Evolutionary conservation across 2,797 vertebrate genomes (phyloP), one percentile per base, ranked within the genome.

Genomic region (Megaceryle alcyon): DNA sequence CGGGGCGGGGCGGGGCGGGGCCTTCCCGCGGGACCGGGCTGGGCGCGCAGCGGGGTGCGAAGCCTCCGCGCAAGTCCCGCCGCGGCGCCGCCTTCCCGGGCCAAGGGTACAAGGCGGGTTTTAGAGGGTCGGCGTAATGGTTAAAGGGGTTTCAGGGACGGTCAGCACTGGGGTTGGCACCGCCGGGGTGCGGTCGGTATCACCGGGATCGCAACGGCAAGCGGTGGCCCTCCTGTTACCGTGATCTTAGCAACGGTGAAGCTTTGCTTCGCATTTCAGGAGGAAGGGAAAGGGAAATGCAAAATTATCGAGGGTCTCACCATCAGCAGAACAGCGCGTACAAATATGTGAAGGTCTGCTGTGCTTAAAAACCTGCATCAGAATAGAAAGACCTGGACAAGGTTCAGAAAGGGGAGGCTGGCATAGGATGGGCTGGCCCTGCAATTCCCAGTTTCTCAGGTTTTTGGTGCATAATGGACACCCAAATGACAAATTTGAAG

Each of bases 201-300:
- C 18, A 17, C 9, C 8, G 9, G 39, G 37, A 21, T 9, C 21
- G 15, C 11, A 0, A 6, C 12, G 57, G 11, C 20, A 7, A 13
- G n/a, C 0, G 4, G 17, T 5, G 31, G 2, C 48, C 15, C 2
- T 26, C 10, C 33, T 15, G 9, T 2, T 6, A 2, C 10, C 43
- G 9, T 4, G 17, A 3, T 31, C 43, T 7, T 29, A 23, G 56
- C 16, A 3, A 14, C 3, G 16, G 6, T 7, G 54, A 22, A 43
- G 44, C 18, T 29, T 51, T 6, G 2, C 6, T 48, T 82, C 14
- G 6, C 7, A 0, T 26, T 12, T 41, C 18, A 3, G 23, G 61
- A 56, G n/a, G 21, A 77, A 57, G 22, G 39, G 25, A 49, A 56
- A 75, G 72, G n/a, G 12, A 49, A 48, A 17, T 10, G 26, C 21